These are phyloP conservation scores for Alfaro cultratus DNA, from an alignment of 2,797 vertebrate species.

Conservation along the genomic window DNA sequence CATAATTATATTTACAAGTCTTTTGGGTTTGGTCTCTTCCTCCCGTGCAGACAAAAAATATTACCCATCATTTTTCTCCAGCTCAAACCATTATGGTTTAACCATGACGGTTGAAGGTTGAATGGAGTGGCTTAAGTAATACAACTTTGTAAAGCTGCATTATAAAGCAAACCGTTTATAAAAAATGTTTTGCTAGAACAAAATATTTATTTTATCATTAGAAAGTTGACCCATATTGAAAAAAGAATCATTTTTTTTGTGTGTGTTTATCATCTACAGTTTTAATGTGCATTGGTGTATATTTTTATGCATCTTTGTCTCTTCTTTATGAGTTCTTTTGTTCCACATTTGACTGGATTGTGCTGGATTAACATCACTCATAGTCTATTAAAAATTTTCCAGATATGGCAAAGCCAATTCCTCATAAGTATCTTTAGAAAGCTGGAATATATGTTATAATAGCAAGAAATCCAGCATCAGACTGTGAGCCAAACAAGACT, in stretches of 20 bases:
- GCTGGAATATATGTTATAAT: slow-evolving; percentile 77
- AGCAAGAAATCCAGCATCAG: slow-evolving; percentile 69
- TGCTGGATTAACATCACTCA: slow-evolving; percentile 75
- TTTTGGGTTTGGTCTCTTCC: background rate
- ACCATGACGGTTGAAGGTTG: slow-evolving; percentile 25
- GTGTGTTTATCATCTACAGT: slow-evolving; percentile 31
- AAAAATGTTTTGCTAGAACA: slow-evolving; percentile 35
- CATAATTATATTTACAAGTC: background rate
- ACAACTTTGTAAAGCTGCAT: slow-evolving; percentile 44
- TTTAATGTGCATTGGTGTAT: slow-evolving; percentile 55
- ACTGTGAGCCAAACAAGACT: slow-evolving; percentile 77
- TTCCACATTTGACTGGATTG: slow-evolving; percentile 78
- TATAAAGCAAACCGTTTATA: slow-evolving; percentile 38
- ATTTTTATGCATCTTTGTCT: slow-evolving; percentile 43
- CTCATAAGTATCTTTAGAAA: slow-evolving; percentile 64
- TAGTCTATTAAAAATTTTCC: slow-evolving; percentile 77
- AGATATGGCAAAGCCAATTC: slow-evolving; percentile 71
- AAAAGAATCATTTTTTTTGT: slow-evolving; percentile 8
- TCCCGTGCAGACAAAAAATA: background rate
- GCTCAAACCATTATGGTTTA: background rate
- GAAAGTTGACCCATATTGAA: slow-evolving; percentile 14
- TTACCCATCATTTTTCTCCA: background rate
- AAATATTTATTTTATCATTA: slow-evolving; percentile 17
- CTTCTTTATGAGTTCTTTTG: slow-evolving; percentile 71
- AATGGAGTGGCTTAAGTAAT: slow-evolving; percentile 60